These are phyloP conservation scores for Nematostella vectensis DNA, from an alignment of 92 coral and sea anemone species.

Conservation along the genomic window DNA sequence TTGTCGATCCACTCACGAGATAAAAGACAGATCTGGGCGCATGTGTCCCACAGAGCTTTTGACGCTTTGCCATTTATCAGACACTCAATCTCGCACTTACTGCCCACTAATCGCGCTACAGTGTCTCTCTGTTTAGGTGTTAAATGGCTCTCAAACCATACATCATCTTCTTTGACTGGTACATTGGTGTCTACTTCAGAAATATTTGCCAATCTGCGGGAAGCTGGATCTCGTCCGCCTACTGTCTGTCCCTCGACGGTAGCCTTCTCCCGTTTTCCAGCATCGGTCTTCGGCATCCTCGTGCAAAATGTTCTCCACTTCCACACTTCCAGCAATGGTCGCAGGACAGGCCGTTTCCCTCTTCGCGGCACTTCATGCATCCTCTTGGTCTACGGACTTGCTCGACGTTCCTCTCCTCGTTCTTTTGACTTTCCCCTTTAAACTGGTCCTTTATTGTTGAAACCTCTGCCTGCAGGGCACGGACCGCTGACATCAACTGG, in stretches of 20 bases:
- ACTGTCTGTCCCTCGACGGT: slow-evolving; percentile 1
- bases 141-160: background rate
- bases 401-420: background rate
- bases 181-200: background rate
- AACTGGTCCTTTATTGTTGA: background rate
- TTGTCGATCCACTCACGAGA: slow-evolving; percentile 1
- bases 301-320: background rate
- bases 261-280: slow-evolving; percentile 1
- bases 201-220: slow-evolving; percentile 1
- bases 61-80: slow-evolving; percentile 1
- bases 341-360: background rate
- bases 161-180: background rate
- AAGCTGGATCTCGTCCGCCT: background rate
- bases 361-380: background rate
- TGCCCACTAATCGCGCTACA: background rate
- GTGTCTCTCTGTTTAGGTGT: slow-evolving; percentile 1
- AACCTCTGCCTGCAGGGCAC: background rate
- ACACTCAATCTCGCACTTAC: background rate
- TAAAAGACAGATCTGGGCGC: background rate
- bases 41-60: background rate
- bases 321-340: slow-evolving; percentile 1
- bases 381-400: background rate
- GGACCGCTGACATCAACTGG: slow-evolving; percentile 1
- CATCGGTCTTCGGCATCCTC: background rate
- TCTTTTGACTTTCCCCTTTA: background rate